phyloP scores from a whole-genome alignment of 1,140 invertebrate genomes.

The Micrasema longulum region DNA sequence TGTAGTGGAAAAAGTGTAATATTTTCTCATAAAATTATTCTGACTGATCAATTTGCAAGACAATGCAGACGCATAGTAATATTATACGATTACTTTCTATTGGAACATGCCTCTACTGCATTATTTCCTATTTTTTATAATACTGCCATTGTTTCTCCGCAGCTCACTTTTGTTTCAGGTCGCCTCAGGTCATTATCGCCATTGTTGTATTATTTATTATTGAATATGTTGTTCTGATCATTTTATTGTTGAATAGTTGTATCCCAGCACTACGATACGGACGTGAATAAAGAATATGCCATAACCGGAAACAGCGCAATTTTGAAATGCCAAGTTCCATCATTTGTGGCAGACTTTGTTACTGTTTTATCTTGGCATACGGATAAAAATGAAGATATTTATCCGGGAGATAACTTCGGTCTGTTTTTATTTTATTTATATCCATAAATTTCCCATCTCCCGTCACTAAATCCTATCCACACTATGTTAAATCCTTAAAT shows the following conservation, averaged over 20 bases:
- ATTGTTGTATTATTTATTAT: constrained; percentile 29
- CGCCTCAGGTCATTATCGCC: constrained; percentile 26
- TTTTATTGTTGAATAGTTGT: constrained; percentile 73
- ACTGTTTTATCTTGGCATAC: constrained; percentile 89
- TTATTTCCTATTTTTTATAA: constrained; percentile 5
- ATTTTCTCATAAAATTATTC: too few species aligned
- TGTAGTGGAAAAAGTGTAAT: too few species aligned
- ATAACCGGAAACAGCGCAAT: constrained; percentile 94
- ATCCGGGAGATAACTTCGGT: constrained; percentile 74
- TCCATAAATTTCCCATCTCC: constrained; percentile 10
- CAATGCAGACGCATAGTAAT: too few species aligned
- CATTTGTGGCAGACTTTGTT: constrained; percentile 92
- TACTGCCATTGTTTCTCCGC: background rate
- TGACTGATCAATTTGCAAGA: too few species aligned
- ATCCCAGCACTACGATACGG: constrained; percentile 88
- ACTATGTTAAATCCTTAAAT: constrained; percentile 4
- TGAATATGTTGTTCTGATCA: background rate
- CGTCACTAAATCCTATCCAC: background rate
- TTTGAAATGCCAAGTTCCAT: constrained; percentile 92
- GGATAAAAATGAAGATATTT: constrained; percentile 77
- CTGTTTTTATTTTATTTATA: constrained; percentile 58
- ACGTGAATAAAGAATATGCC: constrained; percentile 94
- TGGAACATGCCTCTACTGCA: constrained; percentile 5
- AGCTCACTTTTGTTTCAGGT: constrained; percentile 45
- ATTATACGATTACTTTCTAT: constrained; percentile 23